Conservation (phyloP, 2,113 vertebrate species). For the Bungarus multicinctus region DNA sequence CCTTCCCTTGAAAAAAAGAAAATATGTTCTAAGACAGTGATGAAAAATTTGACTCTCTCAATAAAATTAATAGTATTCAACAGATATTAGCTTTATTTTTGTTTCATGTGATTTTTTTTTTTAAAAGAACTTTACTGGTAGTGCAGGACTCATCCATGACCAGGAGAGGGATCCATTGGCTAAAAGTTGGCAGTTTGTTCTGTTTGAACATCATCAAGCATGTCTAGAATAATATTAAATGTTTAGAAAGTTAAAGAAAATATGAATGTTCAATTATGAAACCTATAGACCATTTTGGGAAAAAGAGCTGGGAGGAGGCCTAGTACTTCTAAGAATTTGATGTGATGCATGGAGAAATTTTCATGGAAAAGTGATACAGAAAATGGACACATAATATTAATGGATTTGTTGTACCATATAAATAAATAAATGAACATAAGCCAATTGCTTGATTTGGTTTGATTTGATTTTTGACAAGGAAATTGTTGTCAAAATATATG, state of each 20-base stretch:
- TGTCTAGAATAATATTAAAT: constrained; percentile 9
- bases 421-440: constrained; percentile 6
- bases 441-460: not conserved
- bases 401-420: constrained; percentile 15
- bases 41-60: not conserved
- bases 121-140: not conserved
- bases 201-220: constrained; percentile 36
- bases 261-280: constrained; percentile 47
- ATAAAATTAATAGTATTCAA: not conserved
- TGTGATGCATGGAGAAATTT: constrained; percentile 16
- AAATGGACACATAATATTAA: constrained; percentile 34
- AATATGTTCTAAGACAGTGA: not conserved
- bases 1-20: not conserved
- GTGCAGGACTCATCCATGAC: constrained; percentile 6
- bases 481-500: constrained; percentile 25
- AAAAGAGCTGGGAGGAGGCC: constrained; percentile 41
- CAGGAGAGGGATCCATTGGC: constrained; percentile 77
- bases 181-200: constrained; percentile 62
- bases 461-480: constrained; percentile 15
- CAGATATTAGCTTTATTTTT: not conserved
- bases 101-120: not conserved
- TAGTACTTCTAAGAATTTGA: constrained; percentile 46
- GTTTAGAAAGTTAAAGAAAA: constrained; percentile 59
- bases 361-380: constrained; percentile 23
- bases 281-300: constrained; percentile 50